A percentile compares a stretch with the other conserved stretches of the same genome.
Conservation (phyloP, 2,888 invertebrate species). For the Polyploca ridens region DNA sequence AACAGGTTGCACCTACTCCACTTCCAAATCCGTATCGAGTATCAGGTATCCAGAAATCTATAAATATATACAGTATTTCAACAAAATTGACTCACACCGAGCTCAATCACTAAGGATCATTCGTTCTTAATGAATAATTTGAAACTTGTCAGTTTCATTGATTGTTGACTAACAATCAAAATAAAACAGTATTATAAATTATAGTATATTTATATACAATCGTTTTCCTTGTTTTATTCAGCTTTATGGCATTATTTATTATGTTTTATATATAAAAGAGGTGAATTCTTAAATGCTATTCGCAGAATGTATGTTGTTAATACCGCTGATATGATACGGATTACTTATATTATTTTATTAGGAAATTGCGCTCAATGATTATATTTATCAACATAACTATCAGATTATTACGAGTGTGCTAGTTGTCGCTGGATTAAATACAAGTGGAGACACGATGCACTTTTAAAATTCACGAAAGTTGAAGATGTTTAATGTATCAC, state of each 20-base stretch:
- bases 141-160: neutral
- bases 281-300: neutral
- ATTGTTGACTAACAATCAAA: no score
- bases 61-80: neutral
- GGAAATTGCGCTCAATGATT: slow-evolving; percentile 33
- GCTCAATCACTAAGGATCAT: neutral
- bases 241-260: neutral
- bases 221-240: no score
- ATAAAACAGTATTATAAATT: no score
- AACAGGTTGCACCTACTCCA: neutral
- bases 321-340: slow-evolving; percentile 23
- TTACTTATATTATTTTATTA: slow-evolving; percentile 38
- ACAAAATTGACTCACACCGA: neutral
- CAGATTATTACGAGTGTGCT: slow-evolving; percentile 13
- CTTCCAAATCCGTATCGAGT: slow-evolving; percentile 2
- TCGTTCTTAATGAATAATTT: neutral
- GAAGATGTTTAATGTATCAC: slow-evolving; percentile 27
- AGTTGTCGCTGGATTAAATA: neutral
- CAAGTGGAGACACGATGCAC: slow-evolving; percentile 2
- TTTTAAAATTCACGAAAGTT: slow-evolving; percentile 1
- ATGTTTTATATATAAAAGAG: neutral
- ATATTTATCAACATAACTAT: slow-evolving; percentile 27
- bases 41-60: slow-evolving; percentile 6
- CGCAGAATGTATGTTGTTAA: slow-evolving; percentile 30
- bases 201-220: no score